These are phyloP conservation scores for Lycia hirtaria DNA, from an alignment of 2,888 invertebrate genomes.

Conservation along the genomic window DNA sequence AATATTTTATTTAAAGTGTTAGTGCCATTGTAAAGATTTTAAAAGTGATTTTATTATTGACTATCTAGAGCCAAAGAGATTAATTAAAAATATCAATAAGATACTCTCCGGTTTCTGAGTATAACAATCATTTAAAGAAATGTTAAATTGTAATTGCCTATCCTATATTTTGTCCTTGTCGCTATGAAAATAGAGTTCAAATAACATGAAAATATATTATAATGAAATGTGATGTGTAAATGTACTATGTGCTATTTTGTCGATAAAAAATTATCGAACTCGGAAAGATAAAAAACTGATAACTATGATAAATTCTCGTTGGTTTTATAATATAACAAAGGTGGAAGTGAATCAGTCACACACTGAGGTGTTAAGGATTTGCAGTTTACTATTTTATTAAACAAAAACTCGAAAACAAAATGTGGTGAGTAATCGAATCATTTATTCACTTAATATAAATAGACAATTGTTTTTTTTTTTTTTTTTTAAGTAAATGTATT, in stretches of 20 bases:
- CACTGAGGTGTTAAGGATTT: constrained; percentile 32
- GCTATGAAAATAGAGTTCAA: background rate
- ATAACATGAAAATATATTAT: background rate
- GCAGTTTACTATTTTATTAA: constrained; percentile 22
- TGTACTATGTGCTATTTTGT: constrained; percentile 1
- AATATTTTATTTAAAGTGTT: background rate
- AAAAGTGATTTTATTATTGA: background rate
- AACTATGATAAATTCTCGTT: constrained; percentile 44
- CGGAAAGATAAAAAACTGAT: constrained; percentile 47
- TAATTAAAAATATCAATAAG: background rate
- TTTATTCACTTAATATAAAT: too few relatives aligned
- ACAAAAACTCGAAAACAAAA: constrained; percentile 42
- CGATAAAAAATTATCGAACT: constrained; percentile 49
- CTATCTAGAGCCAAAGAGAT: background rate
- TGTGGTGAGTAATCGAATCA: constrained; percentile 54
- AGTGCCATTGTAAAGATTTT: background rate
- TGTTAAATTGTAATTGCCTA: background rate
- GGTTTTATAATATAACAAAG: constrained; percentile 43
- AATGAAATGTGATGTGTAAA: background rate
- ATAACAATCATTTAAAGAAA: background rate
- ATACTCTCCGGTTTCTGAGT: background rate
- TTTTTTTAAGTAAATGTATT: background rate
- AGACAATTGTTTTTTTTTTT: too few relatives aligned
- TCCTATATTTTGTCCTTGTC: constrained; percentile 5
- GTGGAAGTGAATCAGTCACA: constrained; percentile 40